Evolutionary conservation across 2,797 vertebrate species (phyloP), one percentile per base, ranked within the genome.

Genomic region (Lagodon rhomboides): DNA sequence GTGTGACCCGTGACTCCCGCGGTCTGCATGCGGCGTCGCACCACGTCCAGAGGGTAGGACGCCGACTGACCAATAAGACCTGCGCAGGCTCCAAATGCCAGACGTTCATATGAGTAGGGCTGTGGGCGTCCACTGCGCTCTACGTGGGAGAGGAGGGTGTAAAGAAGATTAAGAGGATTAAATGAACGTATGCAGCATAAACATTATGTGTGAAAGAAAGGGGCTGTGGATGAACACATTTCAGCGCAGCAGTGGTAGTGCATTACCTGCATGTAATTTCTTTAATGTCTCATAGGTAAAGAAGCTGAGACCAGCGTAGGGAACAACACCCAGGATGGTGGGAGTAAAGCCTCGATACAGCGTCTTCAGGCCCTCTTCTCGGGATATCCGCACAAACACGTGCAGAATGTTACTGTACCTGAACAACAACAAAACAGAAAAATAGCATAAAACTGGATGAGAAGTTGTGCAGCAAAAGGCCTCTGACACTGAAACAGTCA

Each of bases 341-440:
- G 98, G 98, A 0, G 94, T 91, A 55, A 99, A 99, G 8, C 98
- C 98, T 3, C 97, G 96, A 76, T 98, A 99, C 23, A 99, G 55
- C 0, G 98, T 98, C 91, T 96, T 97, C 87, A 97, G 58, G 1
- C 98, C 98, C 70, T 99, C 98, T 73, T 99, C 98, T 9, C 95
- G 95, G 7, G 97, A 98, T 84, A 99, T 99, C 1, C 98, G 96
- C 55, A 96, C 95, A 86, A 99, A 99, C 49, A 99, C 97, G 0
- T 99, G 97, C 46, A 98, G 84, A 56, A 99, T 99, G 87, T 97
- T 99, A 90, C 98, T 96, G 93, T 99, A 99, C 98, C 98, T 99
- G 46, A 59, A 7, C 60, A 62, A 17, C 30, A 34, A 16, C 47
- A 50, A 0, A 50, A 27, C 23, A 3, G 23, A 13, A 3, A 17